Base-by-base conservation (phyloP, 1,140 invertebrate species). In the Hyles euphorbiae region DNA sequence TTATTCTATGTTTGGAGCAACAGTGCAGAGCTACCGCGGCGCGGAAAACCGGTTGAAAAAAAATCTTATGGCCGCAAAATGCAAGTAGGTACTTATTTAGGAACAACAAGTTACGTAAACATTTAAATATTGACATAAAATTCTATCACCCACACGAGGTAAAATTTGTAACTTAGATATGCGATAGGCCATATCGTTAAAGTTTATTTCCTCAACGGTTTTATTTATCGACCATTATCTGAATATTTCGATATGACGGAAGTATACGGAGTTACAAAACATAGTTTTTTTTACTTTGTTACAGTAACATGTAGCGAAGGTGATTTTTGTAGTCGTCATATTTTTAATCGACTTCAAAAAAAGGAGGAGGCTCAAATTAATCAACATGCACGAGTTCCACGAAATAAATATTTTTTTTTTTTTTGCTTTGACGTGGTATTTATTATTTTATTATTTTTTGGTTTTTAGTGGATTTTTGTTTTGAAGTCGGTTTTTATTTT, bases 41-140 rank as follows among this genome's bases (percentile, higher is more conserved):
- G 68, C 57, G 61, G 36, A 68, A 65, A 74, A 74, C 67, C 61
- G 56, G 72, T 74, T 63, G 66, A 50, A 60, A 63, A 63, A 63
- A 63, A 67, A 54, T 60, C 34, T 58, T 67, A 60, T 58, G 56
- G 50, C 56, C 47, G 56, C 61, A 58, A 67, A 66, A 63, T 56
- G 44, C 59, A 56, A 52, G 49, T 55, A 47, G 49, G 47, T 53
- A 56, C 55, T 40, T 46, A 46, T 61, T 56, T 52, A 56, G 11
- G 9, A 32, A 56, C 54, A 12, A 11, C 54, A 12, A 11, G 40
- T 56, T 61, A 56, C 43, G 59, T 52, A 61, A 61, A 56, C n/a
- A 34, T 53, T 34, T 52, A 34, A 54, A 32, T 50, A 51, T 49
- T 34, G n/a, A 43, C 33, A 58, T 51, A 9, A 51, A 51, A 43